A percentile compares a stretch with the other conserved stretches of the same genome.
These are phyloP conservation scores for Pogoniulus pusillus DNA, from an alignment of 2,797 vertebrate genomes.

Conservation along the genomic window DNA sequence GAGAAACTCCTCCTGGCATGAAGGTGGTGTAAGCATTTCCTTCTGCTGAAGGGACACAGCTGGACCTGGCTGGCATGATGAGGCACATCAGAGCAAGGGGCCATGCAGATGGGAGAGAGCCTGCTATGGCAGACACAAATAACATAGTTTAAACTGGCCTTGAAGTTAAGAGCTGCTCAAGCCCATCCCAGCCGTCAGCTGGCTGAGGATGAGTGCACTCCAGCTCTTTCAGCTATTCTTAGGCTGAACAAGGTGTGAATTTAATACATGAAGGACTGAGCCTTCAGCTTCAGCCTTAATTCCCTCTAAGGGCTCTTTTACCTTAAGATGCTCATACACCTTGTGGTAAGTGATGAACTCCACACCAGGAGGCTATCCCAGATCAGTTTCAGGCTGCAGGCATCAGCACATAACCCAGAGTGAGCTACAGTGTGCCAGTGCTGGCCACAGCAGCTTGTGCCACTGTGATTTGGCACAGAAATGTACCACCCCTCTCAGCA, in stretches of 20 bases:
- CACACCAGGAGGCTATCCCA: background rate
- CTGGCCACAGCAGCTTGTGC: background rate
- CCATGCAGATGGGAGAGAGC: background rate
- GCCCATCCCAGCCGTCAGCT: background rate
- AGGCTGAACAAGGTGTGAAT: conserved; percentile 1
- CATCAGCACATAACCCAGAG: background rate
- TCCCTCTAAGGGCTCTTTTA: background rate
- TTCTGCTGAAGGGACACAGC: background rate
- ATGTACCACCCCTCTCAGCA: background rate
- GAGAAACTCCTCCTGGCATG: background rate
- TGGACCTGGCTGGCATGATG: background rate
- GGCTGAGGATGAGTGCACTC: background rate
- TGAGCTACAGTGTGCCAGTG: rapidly evolving
- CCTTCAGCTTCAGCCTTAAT: background rate
- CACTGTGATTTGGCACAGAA: background rate
- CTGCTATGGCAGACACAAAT: background rate
- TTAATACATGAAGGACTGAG: background rate
- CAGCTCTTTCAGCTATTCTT: background rate
- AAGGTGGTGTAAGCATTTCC: background rate
- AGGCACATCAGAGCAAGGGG: background rate
- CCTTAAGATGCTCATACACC: background rate
- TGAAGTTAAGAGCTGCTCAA: background rate
- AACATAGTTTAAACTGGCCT: rapidly evolving
- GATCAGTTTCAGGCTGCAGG: background rate
- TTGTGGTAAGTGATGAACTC: background rate